These are phyloP conservation scores for Diabrotica balteata DNA, from an alignment of 2,888 invertebrate genomes.

Conservation along the genomic window DNA sequence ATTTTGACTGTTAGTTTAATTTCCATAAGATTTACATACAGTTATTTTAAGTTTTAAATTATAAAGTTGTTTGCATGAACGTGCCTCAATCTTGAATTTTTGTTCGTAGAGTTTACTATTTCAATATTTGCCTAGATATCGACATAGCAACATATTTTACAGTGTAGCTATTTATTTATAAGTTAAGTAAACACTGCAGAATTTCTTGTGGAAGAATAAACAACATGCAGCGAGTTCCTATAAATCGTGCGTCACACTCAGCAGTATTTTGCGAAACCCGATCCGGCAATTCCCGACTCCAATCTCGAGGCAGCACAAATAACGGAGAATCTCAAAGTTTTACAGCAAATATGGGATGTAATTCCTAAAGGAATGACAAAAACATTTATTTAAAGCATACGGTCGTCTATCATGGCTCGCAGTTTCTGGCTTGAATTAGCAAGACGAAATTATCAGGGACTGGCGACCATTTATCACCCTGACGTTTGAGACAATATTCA, in stretches of 20 bases:
- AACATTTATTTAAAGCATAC: constrained; percentile 33
- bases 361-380: constrained; percentile 32
- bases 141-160: not conserved
- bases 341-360: constrained; percentile 31
- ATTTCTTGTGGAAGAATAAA: constrained; percentile 2
- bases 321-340: constrained; percentile 27
- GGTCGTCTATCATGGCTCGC: constrained; percentile 30
- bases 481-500: constrained; percentile 29
- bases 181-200: not conserved
- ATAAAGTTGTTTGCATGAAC: too few species aligned
- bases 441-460: constrained; percentile 28
- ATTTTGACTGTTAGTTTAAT: too few species aligned
- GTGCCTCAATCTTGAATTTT: too few species aligned
- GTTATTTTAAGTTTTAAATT: too few species aligned
- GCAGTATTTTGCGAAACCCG: constrained; percentile 19
- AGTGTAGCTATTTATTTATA: not conserved
- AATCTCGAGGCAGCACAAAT: constrained; percentile 29
- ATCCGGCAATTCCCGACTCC: constrained; percentile 24
- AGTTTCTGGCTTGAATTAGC: constrained; percentile 26
- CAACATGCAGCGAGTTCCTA: not conserved
- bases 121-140: too few species aligned
- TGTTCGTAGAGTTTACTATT: too few species aligned
- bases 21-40: too few species aligned
- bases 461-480: constrained; percentile 24
- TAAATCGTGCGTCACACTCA: constrained; percentile 22